phyloP scores from a whole-genome alignment of 1,140 invertebrate genomes.

The Coptotermes formosanus region DNA sequence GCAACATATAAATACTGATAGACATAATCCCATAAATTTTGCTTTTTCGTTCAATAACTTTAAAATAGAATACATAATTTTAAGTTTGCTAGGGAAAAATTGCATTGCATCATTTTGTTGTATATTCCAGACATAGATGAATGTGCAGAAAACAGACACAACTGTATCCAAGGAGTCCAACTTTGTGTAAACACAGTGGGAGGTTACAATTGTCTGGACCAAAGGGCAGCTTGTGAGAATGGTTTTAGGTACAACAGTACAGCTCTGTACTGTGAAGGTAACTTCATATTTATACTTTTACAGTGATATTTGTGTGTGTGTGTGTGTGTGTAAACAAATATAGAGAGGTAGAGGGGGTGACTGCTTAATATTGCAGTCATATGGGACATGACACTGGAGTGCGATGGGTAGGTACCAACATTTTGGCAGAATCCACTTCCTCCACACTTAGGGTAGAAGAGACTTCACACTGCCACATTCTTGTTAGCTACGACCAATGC shows the following conservation, averaged over 20 bases:
- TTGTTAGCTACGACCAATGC: too few species aligned
- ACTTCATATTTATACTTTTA: neutral
- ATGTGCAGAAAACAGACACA: slow-evolving; percentile 29
- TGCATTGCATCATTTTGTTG: neutral
- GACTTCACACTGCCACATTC: too few species aligned
- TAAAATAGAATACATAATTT: neutral
- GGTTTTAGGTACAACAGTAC: neutral
- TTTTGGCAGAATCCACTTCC: too few species aligned
- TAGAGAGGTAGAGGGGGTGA: too few species aligned
- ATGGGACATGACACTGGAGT: too few species aligned
- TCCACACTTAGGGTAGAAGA: too few species aligned
- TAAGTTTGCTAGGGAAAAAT: neutral
- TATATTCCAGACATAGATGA: slow-evolving; percentile 34
- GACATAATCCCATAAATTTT: neutral
- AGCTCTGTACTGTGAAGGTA: neutral
- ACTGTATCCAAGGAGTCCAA: slow-evolving; percentile 17
- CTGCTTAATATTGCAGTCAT: too few species aligned
- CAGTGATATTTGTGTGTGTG: neutral
- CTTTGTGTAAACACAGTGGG: neutral
- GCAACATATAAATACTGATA: neutral
- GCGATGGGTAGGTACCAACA: too few species aligned
- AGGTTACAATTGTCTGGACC: neutral
- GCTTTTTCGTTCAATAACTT: neutral
- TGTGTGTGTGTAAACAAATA: too few species aligned
- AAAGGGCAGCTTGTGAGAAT: neutral